Conservation (phyloP, 2,113 vertebrate genomes). For the Oreochromis tanganicae region DNA sequence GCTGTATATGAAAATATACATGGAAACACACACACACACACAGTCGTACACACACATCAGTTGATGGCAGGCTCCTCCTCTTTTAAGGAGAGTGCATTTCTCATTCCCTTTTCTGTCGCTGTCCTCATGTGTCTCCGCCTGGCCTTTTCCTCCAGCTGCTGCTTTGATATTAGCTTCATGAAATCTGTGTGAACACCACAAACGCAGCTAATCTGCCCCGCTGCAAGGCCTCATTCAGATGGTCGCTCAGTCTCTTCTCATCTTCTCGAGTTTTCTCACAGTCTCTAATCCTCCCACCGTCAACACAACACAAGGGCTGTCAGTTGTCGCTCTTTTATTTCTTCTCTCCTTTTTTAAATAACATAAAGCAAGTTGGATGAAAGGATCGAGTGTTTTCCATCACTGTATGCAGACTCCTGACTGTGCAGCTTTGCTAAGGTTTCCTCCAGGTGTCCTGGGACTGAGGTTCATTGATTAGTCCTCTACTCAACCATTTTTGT, state of each 20-base stretch:
- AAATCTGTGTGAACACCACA: conserved; percentile 60
- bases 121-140: conserved; percentile 52
- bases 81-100: too few species aligned
- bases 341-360: neutral
- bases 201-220: conserved; percentile 52
- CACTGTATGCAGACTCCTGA: neutral
- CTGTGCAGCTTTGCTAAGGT: conserved; percentile 36
- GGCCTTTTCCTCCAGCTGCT: conserved; percentile 62
- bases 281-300: conserved; percentile 43
- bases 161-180: conserved; percentile 73
- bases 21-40: neutral
- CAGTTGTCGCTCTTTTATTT: neutral
- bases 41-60: neutral
- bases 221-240: conserved; percentile 11
- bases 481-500: neutral
- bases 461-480: conserved; percentile 3
- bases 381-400: conserved; percentile 3
- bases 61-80: neutral
- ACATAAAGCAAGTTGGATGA: conserved; percentile 3
- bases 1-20: neutral
- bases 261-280: neutral
- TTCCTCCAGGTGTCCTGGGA: conserved; percentile 30
- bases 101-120: conserved; percentile 48
- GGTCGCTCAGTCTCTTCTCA: conserved; percentile 23
- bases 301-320: neutral